phyloP scores from a whole-genome alignment of 2,888 invertebrate genomes.

The Venustoraphidia nigricollis region DNA sequence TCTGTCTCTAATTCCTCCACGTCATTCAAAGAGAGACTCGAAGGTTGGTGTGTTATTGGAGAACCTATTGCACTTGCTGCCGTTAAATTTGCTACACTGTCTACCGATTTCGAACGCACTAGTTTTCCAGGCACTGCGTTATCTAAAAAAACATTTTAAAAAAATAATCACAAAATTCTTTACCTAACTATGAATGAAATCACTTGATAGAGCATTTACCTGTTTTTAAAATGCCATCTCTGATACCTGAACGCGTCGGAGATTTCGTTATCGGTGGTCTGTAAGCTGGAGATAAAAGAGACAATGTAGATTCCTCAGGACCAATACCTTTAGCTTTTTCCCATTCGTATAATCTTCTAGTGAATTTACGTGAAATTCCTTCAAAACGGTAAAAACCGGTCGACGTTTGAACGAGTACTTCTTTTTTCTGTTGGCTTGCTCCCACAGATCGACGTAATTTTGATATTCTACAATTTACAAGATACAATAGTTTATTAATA shows the following conservation, averaged over 20 bases:
- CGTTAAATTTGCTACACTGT: constrained; percentile 42
- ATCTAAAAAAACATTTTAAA: constrained; percentile 7
- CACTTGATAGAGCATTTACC: too few relatives aligned
- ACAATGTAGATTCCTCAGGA: constrained; percentile 73
- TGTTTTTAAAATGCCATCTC: too few relatives aligned
- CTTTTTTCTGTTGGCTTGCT: constrained; percentile 38
- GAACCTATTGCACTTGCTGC: constrained; percentile 25
- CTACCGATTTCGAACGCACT: constrained; percentile 62
- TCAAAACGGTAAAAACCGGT: constrained; percentile 73
- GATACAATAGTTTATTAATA: not conserved
- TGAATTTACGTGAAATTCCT: constrained; percentile 78
- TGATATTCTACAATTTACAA: constrained; percentile 27
- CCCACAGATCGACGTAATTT: constrained; percentile 40
- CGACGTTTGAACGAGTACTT: constrained; percentile 68
- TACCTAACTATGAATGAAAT: too few relatives aligned
- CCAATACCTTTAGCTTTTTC: constrained; percentile 76
- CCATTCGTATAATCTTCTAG: constrained; percentile 82
- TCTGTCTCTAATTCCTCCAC: constrained; percentile 47
- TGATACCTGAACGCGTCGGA: too few relatives aligned
- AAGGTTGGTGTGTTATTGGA: constrained; percentile 46
- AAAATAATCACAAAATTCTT: too few relatives aligned
- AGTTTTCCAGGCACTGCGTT: constrained; percentile 20
- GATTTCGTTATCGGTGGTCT: constrained; percentile 18
- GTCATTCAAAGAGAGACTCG: constrained; percentile 59
- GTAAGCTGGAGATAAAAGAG: constrained; percentile 48